Base-by-base conservation (phyloP, 35 echinoderm and acorn worm genomes). In the Patiria miniata region DNA sequence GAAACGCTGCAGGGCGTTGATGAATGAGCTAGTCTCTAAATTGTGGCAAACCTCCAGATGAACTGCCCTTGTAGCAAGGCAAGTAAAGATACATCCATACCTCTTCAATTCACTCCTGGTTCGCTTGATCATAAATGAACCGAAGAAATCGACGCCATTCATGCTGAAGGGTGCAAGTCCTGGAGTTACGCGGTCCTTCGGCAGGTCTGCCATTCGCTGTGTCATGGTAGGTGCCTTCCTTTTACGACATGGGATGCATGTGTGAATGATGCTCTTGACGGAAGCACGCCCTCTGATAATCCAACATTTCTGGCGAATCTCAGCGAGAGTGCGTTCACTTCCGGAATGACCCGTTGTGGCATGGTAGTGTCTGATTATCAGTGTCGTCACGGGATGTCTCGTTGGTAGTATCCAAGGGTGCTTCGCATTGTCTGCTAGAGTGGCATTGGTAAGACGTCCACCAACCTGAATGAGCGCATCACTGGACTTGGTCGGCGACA, bases 51-150 rank as follows among this genome's bases (percentile, higher is more conserved):
- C 68, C 79, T 93, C 91, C 4, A 93, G 37, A 51, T 93, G 85
- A 40, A 93, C 80, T n/a, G 91, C 91, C 77, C 85, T 88, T 3
- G 80, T 81, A 0, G 78, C 58, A 38, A 93, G 52, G 47, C 91
- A 83, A 32, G 91, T 93, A 42, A 93, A 93, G 14, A 93, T 10
- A 37, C 52, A 55, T 22, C 57, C 85, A 51, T 93, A 93, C 39
- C 91, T 81, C 61, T 87, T 87, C 37, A 86, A 52, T 56, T 52
- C 52, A 55, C 85, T 88, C 26, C 78, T 53, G 37, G 79, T 80
- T 79, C 86, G 82, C 86, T 89, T 93, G 51, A 93, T 53, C 30
- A 51, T 65, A 82, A 92, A 87, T 5, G 90, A 84, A 12, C 84
- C 83, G 87, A 87, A 87, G 29, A 61, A 83, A 50, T 83, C 81